Evolutionary conservation across 2,113 vertebrate genomes (phyloP).

Genomic region (Lepidothrix coronata): DNA sequence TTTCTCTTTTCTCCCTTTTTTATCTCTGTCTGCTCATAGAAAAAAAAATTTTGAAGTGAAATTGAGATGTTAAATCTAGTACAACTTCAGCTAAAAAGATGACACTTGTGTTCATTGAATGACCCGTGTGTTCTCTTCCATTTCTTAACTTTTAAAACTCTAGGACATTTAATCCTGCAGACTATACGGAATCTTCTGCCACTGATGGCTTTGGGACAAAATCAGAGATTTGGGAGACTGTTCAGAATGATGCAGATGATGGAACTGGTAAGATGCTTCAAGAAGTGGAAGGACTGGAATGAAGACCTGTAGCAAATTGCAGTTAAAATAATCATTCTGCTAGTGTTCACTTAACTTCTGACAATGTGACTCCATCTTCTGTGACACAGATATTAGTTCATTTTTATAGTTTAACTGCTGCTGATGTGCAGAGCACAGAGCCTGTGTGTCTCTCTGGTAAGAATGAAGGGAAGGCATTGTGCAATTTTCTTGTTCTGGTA

Average conservation of each 20-base stretch:
- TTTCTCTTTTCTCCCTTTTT: neutral
- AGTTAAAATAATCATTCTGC: neutral
- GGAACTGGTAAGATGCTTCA: slow-evolving; percentile 78
- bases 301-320: neutral
- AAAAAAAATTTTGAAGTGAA: neutral
- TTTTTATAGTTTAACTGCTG: neutral
- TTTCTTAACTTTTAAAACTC: slow-evolving; percentile 54
- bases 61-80: neutral
- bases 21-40: neutral
- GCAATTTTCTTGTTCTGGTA: neutral
- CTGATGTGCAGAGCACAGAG: neutral
- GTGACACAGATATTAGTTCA: neutral
- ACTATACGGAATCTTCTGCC: slow-evolving; percentile 83
- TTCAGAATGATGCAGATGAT: slow-evolving; percentile 82
- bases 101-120: slow-evolving; percentile 18
- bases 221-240: slow-evolving; percentile 83
- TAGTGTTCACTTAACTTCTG: neutral
- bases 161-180: slow-evolving; percentile 94
- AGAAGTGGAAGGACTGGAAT: neutral
- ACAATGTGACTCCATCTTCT: neutral
- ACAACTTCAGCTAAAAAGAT: neutral
- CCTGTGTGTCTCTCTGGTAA: neutral
- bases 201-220: slow-evolving; percentile 76
- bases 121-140: slow-evolving; percentile 56
- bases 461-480: neutral